Evolutionary conservation across 2,888 invertebrate genomes (phyloP).

Genomic region (Leptopilina myrica): DNA sequence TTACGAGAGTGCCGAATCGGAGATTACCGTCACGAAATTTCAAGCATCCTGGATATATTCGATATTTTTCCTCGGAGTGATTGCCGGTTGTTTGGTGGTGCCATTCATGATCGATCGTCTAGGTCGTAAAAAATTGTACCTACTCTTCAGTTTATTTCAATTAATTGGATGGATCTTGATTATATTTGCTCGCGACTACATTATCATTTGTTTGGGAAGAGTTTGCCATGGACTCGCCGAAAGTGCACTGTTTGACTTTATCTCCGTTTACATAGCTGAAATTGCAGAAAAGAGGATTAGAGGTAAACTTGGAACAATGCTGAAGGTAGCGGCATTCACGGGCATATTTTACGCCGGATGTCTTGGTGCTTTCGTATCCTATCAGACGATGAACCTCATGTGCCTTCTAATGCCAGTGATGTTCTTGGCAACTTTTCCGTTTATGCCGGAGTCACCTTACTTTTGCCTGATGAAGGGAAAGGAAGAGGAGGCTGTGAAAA

Average conservation of each 20-base stretch:
- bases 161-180: constrained; percentile 68
- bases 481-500: constrained; percentile 78
- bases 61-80: constrained; percentile 65
- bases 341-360: constrained; percentile 71
- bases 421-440: constrained; percentile 79
- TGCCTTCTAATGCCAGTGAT: constrained; percentile 79
- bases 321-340: constrained; percentile 77
- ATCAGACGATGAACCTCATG: constrained; percentile 77
- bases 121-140: constrained; percentile 66
- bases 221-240: constrained; percentile 77
- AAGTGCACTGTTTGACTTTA: constrained; percentile 76
- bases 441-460: constrained; percentile 84
- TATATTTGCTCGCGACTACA: constrained; percentile 61
- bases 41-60: constrained; percentile 71
- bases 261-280: constrained; percentile 81
- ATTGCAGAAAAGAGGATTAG: constrained; percentile 79
- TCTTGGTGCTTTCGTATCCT: constrained; percentile 77
- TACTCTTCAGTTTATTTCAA: constrained; percentile 66
- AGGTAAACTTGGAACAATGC: constrained; percentile 79
- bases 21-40: constrained; percentile 62
- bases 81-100: constrained; percentile 64
- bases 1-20: constrained; percentile 59
- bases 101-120: constrained; percentile 65
- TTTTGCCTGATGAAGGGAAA: constrained; percentile 78
- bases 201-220: constrained; percentile 73